phyloP scores from a whole-genome alignment of 2,888 invertebrate genomes.

The Lumbricus terrestris region DNA sequence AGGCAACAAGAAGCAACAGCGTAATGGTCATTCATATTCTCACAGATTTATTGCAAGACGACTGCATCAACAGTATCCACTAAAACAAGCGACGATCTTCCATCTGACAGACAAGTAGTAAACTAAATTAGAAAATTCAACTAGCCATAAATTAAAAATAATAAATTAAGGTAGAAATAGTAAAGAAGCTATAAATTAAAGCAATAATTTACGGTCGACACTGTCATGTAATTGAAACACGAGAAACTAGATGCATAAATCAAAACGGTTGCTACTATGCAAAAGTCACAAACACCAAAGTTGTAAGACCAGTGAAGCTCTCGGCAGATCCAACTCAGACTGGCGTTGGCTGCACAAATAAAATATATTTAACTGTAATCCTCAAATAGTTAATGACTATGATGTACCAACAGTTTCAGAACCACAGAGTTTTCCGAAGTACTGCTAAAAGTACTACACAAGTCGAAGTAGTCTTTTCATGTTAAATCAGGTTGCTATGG shows the following conservation, averaged over 20 bases:
- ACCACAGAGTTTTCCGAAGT: background rate
- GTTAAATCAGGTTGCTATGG: background rate
- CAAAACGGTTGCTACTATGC: background rate
- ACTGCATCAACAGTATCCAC: background rate
- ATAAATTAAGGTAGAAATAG: background rate
- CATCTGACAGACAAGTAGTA: background rate
- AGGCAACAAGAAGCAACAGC: too few relatives aligned
- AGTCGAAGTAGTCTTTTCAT: background rate
- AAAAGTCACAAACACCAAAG: background rate
- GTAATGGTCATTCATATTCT: background rate
- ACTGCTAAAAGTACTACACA: background rate
- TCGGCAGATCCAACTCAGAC: background rate
- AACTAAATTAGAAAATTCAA: background rate
- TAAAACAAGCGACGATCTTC: background rate
- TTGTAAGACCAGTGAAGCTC: constrained; percentile 3
- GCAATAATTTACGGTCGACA: constrained; percentile 3
- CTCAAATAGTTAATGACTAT: background rate
- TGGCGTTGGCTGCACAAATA: background rate
- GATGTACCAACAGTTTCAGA: background rate
- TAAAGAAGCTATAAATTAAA: background rate
- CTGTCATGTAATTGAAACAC: background rate
- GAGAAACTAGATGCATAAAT: constrained; percentile 3
- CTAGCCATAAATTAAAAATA: background rate
- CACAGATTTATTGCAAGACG: background rate
- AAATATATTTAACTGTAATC: background rate